Conservation (phyloP, 2,888 invertebrate genomes). For the Acleris literana region DNA sequence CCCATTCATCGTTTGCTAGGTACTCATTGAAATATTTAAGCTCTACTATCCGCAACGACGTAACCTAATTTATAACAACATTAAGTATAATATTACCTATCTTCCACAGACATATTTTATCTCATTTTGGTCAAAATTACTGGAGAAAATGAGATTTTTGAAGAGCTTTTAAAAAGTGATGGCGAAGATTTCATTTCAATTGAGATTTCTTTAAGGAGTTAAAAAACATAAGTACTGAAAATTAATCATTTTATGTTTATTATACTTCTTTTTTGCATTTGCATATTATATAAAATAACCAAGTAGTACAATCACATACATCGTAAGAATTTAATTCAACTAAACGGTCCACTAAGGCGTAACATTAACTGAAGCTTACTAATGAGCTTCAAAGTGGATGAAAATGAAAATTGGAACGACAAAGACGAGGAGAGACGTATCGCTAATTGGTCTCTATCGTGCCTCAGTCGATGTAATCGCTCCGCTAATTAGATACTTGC, state of each 20-base stretch:
- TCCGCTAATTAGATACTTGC: conserved; percentile 7
- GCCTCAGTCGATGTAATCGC: conserved; percentile 8
- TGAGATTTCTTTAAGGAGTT: no score
- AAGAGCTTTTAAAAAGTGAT: no score
- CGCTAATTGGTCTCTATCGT: conserved; percentile 19
- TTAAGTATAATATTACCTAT: no score
- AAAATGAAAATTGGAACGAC: conserved; percentile 4
- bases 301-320: no score
- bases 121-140: no score
- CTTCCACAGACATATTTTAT: no score
- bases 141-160: no score
- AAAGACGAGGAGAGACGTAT: conserved; percentile 11
- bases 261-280: no score
- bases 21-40: conserved; percentile 22
- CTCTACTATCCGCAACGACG: conserved; percentile 6
- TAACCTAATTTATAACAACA: neutral
- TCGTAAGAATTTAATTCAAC: neutral
- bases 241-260: no score
- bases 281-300: no score
- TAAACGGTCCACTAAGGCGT: neutral
- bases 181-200: no score
- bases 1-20: conserved; percentile 20
- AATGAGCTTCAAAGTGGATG: conserved; percentile 4
- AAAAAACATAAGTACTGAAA: no score
- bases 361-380: neutral